Percentiles rank a stretch among this genome's conserved stretches.
Conservation (phyloP, 1,140 invertebrate genomes). For the Heliconius nattereri region DNA sequence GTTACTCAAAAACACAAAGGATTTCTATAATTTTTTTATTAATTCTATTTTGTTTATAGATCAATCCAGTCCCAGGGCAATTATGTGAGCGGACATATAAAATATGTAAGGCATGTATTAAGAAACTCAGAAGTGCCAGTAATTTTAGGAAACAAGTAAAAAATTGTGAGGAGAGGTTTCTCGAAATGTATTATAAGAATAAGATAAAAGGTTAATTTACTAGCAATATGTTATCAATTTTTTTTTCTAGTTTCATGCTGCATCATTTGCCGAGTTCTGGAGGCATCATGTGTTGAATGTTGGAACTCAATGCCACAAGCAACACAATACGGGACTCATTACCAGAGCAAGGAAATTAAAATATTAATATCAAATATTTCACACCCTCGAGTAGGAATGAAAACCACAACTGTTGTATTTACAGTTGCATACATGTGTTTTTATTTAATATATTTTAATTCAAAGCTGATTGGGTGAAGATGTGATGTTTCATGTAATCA, state of each 20-base stretch:
- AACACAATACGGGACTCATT: too few species aligned
- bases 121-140: slow-evolving; percentile 49
- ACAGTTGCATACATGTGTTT: too few species aligned
- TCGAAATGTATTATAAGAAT: slow-evolving; percentile 52
- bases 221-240: too few species aligned
- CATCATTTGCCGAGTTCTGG: too few species aligned
- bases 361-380: background rate
- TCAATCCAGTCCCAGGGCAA: slow-evolving; percentile 49
- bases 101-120: slow-evolving; percentile 58
- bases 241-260: too few species aligned
- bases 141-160: slow-evolving; percentile 60
- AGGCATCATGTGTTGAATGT: too few species aligned
- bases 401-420: background rate
- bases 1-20: too few species aligned
- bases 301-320: too few species aligned
- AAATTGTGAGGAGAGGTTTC: slow-evolving; percentile 54
- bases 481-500: background rate
- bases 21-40: too few species aligned
- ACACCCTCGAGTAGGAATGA: background rate
- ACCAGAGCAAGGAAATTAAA: background rate
- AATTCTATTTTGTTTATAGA: slow-evolving; percentile 41
- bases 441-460: too few species aligned
- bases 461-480: too few species aligned
- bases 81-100: slow-evolving; percentile 51
- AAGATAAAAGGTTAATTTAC: slow-evolving; percentile 46